Base-by-base conservation (phyloP, 2,113 vertebrate genomes). In the Phylloscopus trochiloides region DNA sequence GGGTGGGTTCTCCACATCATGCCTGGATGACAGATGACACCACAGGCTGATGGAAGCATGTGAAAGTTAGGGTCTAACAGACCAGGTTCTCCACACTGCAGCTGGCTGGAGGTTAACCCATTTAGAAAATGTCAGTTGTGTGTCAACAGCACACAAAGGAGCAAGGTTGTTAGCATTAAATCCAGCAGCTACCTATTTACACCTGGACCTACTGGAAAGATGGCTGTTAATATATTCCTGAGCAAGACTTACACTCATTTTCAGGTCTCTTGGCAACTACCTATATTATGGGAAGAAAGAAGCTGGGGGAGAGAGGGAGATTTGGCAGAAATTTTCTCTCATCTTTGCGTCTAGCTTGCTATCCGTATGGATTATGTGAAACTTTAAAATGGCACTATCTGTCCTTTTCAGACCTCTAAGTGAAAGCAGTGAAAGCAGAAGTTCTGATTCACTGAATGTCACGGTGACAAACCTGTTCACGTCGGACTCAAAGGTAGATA, bases 391-490 rank as follows among this genome's bases (percentile, higher is more conserved):
- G 1, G 21, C 31, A 12, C 5, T 76, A 11, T 57, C 38, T 89
- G 16, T 91, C 38, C 34, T 52, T 96, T 97, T 84, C 89, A 98
- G 2, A 58, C 0, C 2, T 1, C 0, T 0, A 31, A 4, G 0
- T 9, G 0, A 3, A 3, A 1, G 0, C 1, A 38, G 75, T 9
- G 0, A 3, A 3, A 1, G 0, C 1, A 38, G 75, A 87, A 2
- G 0, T 62, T 1, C 10, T 66, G 0, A 0, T 54, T 0, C 0
- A 38, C 4, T 12, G 0, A 3, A 0, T 0, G 13, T 91, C 51
- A 42, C 2, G 13, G 38, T 97, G 57, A 38, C 51, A 52, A 98
- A 97, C 82, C 36, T 98, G 29, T 97, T 98, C 75, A 1, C 0
- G 0, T 1, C 13, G 61, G 2, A 4, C 15, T 5, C 97, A 67